phyloP scores from a whole-genome alignment of 2,888 invertebrate genomes.

The Ernsta delagoae region DNA sequence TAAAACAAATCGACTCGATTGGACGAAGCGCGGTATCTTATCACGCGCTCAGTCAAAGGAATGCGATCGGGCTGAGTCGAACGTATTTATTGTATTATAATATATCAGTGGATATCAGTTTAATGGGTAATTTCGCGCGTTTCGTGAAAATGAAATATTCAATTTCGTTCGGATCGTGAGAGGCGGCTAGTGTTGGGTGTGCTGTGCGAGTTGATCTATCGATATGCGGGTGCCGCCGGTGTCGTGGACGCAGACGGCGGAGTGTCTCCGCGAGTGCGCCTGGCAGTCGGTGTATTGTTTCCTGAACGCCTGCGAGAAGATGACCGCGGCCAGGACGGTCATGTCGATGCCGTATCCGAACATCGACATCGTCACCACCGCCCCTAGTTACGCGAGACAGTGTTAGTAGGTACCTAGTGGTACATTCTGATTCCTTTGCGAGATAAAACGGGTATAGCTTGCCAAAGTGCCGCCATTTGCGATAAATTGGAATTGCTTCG shows the following conservation, averaged over 20 bases:
- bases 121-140: constrained; percentile 26
- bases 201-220: constrained; percentile 33
- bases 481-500: constrained; percentile 35
- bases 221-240: constrained; percentile 59
- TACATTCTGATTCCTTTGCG: constrained; percentile 25
- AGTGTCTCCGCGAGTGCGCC: constrained; percentile 66
- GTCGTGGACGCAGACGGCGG: constrained; percentile 60
- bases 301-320: constrained; percentile 58
- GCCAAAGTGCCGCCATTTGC: constrained; percentile 35
- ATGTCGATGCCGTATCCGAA: constrained; percentile 67
- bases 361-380: constrained; percentile 68
- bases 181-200: constrained; percentile 36
- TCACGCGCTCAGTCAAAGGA: constrained; percentile 52
- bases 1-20: constrained; percentile 61
- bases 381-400: constrained; percentile 61
- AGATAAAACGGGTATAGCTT: constrained; percentile 29
- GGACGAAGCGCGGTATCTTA: constrained; percentile 57
- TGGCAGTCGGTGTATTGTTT: constrained; percentile 68
- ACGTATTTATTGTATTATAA: constrained; percentile 40
- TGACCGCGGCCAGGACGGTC: constrained; percentile 60
- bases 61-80: constrained; percentile 49
- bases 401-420: constrained; percentile 58
- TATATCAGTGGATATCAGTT: constrained; percentile 11
- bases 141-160: constrained; percentile 25
- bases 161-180: constrained; percentile 12